Base-by-base conservation (phyloP, 2,113 vertebrate species). In the Otocyon megalotis region DNA sequence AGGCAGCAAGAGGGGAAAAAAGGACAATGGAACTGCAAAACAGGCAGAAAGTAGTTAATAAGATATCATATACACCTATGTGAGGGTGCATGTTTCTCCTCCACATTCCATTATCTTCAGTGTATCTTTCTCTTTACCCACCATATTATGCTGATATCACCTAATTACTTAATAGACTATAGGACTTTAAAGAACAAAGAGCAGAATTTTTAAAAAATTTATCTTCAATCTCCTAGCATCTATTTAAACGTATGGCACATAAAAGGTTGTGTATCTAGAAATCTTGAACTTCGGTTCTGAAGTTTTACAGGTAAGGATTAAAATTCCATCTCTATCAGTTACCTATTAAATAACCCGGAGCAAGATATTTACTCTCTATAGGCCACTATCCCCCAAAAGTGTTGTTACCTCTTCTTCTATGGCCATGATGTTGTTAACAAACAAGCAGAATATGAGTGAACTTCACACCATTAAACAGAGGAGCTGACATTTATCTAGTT, bases 401-500 rank as follows among this genome's bases (percentile, higher is more conserved):
- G 15, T 17, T 92, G 37, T 35, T 67, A 48, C 28, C 32, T 74
- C 35, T 79, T 89, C 96, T 86, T 30, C 32, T 79, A 32, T 63
- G 8, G 86, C 48, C 2, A 86, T 15, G 50, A 8, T n/a, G 32
- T 91, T 85, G 60, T 7, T 65, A 37, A 89, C 22, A 76, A 60
- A 20, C 14, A 62, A 3, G 20, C 26, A 83, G 35, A 82, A 67
- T 50, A 22, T 76, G 14, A 19, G 11, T 80, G 20, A 65, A 58
- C 26, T 83, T 63, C 14, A 53, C 30, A 32, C 43, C 65, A 58
- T 54, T 65, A 58, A 94, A 67, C 17, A 95, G 32, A 89, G 50
- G 56, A 74, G 60, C 69, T 63, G 53, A 86, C 71, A 71, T 79
- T 94, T 94, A 82, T 53, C 76, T 91, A 89, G 62, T 69, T 91